Evolutionary conservation across 2,113 vertebrate species (phyloP).

Genomic region (Myanophis thanlyinensis): DNA sequence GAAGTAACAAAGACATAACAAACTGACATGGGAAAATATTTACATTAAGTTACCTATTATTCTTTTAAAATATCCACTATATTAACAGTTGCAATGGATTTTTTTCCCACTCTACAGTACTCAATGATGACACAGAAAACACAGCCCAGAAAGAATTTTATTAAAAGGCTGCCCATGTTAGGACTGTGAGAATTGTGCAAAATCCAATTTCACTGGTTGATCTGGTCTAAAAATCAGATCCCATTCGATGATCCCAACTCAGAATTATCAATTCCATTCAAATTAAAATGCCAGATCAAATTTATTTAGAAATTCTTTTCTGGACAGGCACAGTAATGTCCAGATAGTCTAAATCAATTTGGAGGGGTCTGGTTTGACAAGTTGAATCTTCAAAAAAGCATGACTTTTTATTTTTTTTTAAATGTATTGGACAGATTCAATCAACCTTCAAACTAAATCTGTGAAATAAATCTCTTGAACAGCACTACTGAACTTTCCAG

Average conservation of each 20-base stretch:
- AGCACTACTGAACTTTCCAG: not conserved
- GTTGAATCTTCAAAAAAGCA: not conserved
- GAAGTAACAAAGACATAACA: not conserved
- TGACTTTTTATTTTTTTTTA: not conserved
- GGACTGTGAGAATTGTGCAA: not conserved
- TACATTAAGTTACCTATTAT: not conserved
- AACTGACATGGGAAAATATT: not conserved
- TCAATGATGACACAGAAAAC: not conserved
- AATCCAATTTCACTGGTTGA: not conserved
- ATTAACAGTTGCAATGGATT: not conserved
- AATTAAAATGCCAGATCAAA: not conserved
- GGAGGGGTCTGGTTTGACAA: not conserved
- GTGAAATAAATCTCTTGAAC: not conserved
- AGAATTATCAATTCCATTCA: not conserved
- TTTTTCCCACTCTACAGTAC: not conserved
- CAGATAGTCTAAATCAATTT: not conserved
- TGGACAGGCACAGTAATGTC: not conserved
- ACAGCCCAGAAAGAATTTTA: not conserved
- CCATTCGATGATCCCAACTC: not conserved
- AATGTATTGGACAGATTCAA: not conserved
- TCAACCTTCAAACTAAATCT: not conserved
- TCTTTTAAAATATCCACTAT: not conserved
- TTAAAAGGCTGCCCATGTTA: not conserved
- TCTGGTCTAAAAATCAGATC: not conserved
- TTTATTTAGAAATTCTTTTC: not conserved